These are phyloP conservation scores for Drosophila heteroneura DNA, from an alignment of 2,888 invertebrate genomes.

Conservation along the genomic window DNA sequence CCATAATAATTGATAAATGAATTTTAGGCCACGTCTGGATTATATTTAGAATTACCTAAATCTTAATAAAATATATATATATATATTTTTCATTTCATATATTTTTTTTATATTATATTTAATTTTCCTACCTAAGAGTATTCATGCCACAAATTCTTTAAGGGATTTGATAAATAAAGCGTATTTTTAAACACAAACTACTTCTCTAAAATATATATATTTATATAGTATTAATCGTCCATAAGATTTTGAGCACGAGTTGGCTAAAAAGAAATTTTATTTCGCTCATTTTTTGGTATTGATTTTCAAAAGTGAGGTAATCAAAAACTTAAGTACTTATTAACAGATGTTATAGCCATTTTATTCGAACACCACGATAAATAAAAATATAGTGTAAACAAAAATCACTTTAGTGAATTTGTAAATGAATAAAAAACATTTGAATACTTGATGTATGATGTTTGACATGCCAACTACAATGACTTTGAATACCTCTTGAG, in stretches of 20 bases:
- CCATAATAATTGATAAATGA: background rate
- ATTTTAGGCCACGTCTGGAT: background rate
- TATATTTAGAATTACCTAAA: background rate
- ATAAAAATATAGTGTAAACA: background rate
- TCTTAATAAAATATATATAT: background rate
- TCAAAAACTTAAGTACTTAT: background rate
- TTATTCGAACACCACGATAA: background rate
- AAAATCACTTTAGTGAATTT: background rate
- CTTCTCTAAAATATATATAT: background rate
- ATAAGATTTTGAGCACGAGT: background rate
- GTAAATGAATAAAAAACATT: background rate
- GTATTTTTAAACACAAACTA: background rate
- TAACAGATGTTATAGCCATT: fast-evolving
- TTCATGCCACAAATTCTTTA: background rate
- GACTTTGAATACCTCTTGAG: slow-evolving; percentile 4
- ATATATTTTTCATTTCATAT: background rate
- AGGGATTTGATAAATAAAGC: background rate
- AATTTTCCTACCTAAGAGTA: background rate
- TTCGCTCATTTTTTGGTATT: background rate
- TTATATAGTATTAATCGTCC: background rate
- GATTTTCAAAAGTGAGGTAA: background rate
- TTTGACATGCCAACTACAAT: slow-evolving; percentile 1
- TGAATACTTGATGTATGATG: background rate
- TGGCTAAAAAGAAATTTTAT: background rate
- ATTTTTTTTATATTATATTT: background rate